These are phyloP conservation scores for Melipona quadrifasciata DNA, from an alignment of 1,140 invertebrate genomes.

Conservation along the genomic window DNA sequence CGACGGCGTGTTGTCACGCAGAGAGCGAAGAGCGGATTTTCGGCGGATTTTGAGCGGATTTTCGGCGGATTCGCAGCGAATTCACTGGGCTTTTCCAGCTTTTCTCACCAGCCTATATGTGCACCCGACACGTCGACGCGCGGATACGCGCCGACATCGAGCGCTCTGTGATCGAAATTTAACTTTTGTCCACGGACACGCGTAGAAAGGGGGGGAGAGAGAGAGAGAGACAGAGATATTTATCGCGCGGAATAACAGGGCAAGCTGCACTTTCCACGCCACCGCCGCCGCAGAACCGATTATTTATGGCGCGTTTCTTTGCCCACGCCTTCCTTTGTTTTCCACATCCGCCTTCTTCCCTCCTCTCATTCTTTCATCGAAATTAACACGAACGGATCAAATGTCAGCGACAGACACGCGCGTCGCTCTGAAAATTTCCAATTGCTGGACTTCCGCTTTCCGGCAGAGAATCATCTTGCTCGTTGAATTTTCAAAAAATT, in stretches of 20 bases:
- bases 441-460: too few species aligned
- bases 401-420: background rate
- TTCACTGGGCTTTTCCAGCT: background rate
- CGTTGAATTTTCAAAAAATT: too few species aligned
- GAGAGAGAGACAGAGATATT: constrained; percentile 39
- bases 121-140: too few species aligned
- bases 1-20: background rate
- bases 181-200: constrained; percentile 11
- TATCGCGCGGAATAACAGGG: constrained; percentile 53
- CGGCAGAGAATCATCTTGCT: too few species aligned
- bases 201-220: too few species aligned
- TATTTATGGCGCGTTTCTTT: constrained; percentile 50
- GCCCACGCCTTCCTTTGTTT: background rate
- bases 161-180: constrained; percentile 36
- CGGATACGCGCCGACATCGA: background rate
- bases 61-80: background rate
- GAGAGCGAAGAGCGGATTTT: background rate
- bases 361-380: background rate
- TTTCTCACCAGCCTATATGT: background rate
- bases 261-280: constrained; percentile 42
- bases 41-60: background rate
- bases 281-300: constrained; percentile 49
- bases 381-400: constrained; percentile 2
- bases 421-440: too few species aligned
- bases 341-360: background rate